Percentiles rank a stretch among this genome's conserved stretches.
These are phyloP conservation scores for Limnephilus rhombicus DNA, from an alignment of 2,888 invertebrate genomes.

Conservation along the genomic window DNA sequence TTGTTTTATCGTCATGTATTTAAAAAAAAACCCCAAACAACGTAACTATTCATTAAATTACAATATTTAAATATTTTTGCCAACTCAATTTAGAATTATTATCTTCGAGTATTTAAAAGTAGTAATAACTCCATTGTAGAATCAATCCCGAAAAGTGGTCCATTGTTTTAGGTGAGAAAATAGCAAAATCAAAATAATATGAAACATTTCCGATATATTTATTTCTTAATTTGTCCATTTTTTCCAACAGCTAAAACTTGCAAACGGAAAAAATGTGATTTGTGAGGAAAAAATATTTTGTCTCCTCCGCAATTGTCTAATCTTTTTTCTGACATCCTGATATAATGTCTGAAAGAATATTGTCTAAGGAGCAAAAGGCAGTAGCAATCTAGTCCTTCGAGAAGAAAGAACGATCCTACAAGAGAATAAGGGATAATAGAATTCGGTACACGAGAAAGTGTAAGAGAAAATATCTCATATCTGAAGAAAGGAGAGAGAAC, in stretches of 20 bases:
- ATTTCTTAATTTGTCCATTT: neutral
- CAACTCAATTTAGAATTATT: too few relatives aligned
- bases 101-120: neutral
- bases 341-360: conserved; percentile 12
- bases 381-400: neutral
- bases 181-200: neutral
- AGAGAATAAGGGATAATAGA: conserved; percentile 29
- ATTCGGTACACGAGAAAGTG: conserved; percentile 34
- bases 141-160: neutral
- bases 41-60: too few relatives aligned
- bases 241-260: neutral
- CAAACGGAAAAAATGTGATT: neutral
- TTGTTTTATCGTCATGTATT: too few relatives aligned
- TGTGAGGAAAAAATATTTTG: conserved; percentile 15
- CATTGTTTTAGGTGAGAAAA: neutral
- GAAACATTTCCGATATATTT: neutral
- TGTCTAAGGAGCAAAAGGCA: neutral
- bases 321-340: conserved; percentile 36
- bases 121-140: neutral
- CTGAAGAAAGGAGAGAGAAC: neutral
- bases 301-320: neutral
- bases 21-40: too few relatives aligned
- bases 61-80: too few relatives aligned
- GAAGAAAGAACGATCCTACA: neutral
- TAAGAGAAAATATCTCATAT: neutral